Percentiles rank a stretch among this genome's conserved stretches.
Conservation (phyloP, 2,113 vertebrate species). For the Pomatorhinus ruficollis region DNA sequence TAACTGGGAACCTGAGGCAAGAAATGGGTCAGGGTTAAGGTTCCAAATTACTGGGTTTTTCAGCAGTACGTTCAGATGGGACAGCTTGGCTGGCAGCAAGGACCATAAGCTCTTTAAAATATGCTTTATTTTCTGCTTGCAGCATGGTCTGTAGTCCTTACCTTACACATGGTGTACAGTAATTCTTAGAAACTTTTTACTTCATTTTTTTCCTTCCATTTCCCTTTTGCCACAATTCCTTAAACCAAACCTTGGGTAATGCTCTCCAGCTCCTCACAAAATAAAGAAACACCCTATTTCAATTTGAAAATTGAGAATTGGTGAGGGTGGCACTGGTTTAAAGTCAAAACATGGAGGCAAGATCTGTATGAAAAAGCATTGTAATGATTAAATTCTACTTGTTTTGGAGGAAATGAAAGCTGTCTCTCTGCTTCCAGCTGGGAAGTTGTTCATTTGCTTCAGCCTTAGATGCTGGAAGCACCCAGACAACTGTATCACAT, state of each 20-base stretch:
- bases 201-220: background rate
- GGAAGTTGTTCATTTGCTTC: background rate
- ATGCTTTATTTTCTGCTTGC: background rate
- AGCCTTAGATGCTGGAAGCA: background rate
- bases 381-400: background rate
- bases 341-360: background rate
- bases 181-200: background rate
- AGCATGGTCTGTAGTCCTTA: background rate
- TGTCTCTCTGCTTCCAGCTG: background rate
- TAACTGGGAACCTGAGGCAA: background rate
- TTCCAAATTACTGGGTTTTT: background rate
- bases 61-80: background rate
- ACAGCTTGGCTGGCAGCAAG: background rate
- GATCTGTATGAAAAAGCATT: background rate
- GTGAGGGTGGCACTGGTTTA: background rate
- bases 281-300: background rate
- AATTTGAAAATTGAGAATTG: background rate
- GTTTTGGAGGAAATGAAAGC: background rate
- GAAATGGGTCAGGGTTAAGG: background rate
- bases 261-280: background rate
- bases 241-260: background rate
- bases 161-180: fast-evolving
- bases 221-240: background rate
- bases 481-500: background rate
- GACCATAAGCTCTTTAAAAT: background rate